Percentiles rank a stretch among this genome's conserved stretches.
Evolutionary conservation across 1,140 invertebrate genomes (phyloP).

Genomic region (Chironomus striatipennis): DNA sequence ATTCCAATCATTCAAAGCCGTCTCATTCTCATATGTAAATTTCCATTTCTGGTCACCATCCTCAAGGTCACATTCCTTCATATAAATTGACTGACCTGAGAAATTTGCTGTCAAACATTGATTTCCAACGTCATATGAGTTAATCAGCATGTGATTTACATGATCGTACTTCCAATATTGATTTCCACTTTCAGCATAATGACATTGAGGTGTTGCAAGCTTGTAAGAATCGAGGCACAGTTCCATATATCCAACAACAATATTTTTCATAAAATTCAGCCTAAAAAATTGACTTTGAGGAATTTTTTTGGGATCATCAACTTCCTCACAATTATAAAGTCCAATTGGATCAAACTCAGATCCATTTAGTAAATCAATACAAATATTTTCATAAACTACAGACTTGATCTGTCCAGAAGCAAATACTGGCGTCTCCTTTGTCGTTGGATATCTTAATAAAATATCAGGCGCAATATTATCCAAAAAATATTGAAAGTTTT

Average conservation of each 20-base stretch:
- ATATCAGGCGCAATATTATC: slow-evolving; percentile 85
- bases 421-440: slow-evolving; percentile 72
- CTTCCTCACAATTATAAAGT: slow-evolving; percentile 44
- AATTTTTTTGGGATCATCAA: slow-evolving; percentile 41
- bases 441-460: slow-evolving; percentile 42
- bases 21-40: slow-evolving; percentile 60
- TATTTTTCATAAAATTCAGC: slow-evolving; percentile 86
- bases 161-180: slow-evolving; percentile 85
- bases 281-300: slow-evolving; percentile 52
- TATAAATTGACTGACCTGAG: slow-evolving; percentile 57
- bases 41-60: slow-evolving; percentile 69
- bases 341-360: slow-evolving; percentile 57
- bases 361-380: slow-evolving; percentile 64
- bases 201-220: slow-evolving; percentile 72
- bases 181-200: slow-evolving; percentile 83
- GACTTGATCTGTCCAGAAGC: slow-evolving; percentile 70
- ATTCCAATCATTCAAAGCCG: slow-evolving; percentile 39
- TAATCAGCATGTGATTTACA: slow-evolving; percentile 63
- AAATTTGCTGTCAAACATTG: slow-evolving; percentile 73
- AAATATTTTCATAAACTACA: slow-evolving; percentile 53
- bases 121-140: slow-evolving; percentile 46
- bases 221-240: slow-evolving; percentile 87
- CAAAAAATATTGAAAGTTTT: slow-evolving; percentile 93
- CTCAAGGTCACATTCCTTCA: slow-evolving; percentile 57
- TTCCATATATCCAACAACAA: slow-evolving; percentile 66